These are phyloP conservation scores for Eucidaris tribuloides DNA, from an alignment of 35 echinoderm and acorn worm genomes.

Conservation along the genomic window DNA sequence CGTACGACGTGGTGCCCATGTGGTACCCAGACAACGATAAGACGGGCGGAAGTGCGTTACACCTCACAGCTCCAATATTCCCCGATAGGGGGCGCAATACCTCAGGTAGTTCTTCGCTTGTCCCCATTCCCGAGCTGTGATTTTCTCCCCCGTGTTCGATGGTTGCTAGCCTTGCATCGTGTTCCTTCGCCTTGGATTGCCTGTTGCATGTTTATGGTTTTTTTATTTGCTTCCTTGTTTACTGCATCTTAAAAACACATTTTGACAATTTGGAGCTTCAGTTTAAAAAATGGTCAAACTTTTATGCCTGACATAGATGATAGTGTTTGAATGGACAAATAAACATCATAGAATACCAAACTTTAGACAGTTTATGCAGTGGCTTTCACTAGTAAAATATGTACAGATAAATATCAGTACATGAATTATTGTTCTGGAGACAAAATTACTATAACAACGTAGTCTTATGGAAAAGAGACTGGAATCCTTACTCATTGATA, in stretches of 20 bases:
- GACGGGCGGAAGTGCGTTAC: background rate
- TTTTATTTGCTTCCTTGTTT: background rate
- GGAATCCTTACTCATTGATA: too few relatives aligned
- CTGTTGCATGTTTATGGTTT: background rate
- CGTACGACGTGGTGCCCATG: constrained; percentile 37
- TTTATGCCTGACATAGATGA: too few relatives aligned
- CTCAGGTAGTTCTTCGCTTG: background rate
- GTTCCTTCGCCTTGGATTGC: background rate
- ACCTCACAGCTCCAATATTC: background rate
- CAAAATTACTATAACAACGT: too few relatives aligned
- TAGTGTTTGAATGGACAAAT: too few relatives aligned
- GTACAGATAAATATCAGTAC: too few relatives aligned
- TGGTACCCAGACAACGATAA: constrained; percentile 47
- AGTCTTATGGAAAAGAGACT: too few relatives aligned
- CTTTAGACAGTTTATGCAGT: too few relatives aligned
- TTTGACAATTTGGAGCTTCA: background rate
- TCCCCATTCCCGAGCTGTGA: background rate
- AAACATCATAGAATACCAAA: too few relatives aligned
- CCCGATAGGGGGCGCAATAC: background rate
- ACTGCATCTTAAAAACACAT: background rate
- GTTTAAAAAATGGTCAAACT: background rate
- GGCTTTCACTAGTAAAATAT: too few relatives aligned
- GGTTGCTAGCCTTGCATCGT: too few relatives aligned
- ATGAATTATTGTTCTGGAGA: too few relatives aligned
- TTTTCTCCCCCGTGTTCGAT: background rate